Evolutionary conservation across 1,140 invertebrate species (phyloP).

Genomic region (Leptinotarsa defecta): DNA sequence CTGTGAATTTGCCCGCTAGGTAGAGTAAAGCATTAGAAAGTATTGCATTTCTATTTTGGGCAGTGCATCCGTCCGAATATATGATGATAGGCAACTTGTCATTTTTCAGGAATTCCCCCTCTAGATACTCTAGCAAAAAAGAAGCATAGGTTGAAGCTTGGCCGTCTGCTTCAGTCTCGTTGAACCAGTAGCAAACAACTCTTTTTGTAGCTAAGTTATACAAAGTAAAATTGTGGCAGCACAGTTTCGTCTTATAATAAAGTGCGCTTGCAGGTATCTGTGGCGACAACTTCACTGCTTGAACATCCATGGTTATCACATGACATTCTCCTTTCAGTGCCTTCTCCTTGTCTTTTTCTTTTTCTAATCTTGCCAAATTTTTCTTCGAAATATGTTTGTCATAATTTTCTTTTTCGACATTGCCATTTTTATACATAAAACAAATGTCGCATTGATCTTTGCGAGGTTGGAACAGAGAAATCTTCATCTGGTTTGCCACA

Average conservation of each 20-base stretch:
- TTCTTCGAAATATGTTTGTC: conserved; percentile 16
- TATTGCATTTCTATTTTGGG: conserved; percentile 49
- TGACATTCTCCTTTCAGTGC: conserved; percentile 27
- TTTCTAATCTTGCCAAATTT: conserved; percentile 23
- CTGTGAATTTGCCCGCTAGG: conserved; percentile 42
- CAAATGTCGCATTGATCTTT: conserved; percentile 55
- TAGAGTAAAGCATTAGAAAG: conserved; percentile 51
- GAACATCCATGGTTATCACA: conserved; percentile 23
- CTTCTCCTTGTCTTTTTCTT: conserved; percentile 19
- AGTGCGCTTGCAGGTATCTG: conserved; percentile 48
- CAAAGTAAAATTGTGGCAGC: conserved; percentile 53
- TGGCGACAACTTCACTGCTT: conserved; percentile 48
- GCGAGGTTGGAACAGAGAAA: conserved; percentile 42
- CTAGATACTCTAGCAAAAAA: conserved; percentile 23
- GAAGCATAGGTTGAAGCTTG: conserved; percentile 19
- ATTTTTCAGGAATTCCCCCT: not conserved
- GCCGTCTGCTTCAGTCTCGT: conserved; percentile 22
- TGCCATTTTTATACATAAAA: conserved; percentile 36
- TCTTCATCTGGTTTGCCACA: conserved; percentile 24
- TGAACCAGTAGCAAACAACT: conserved; percentile 17
- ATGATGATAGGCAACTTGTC: conserved; percentile 21
- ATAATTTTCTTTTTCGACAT: conserved; percentile 18
- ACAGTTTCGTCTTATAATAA: conserved; percentile 56
- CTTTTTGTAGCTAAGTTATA: conserved; percentile 37
- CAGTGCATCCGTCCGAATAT: conserved; percentile 32